These are phyloP conservation scores for Acrobasis suavella DNA, from an alignment of 2,888 invertebrate species.

Conservation along the genomic window DNA sequence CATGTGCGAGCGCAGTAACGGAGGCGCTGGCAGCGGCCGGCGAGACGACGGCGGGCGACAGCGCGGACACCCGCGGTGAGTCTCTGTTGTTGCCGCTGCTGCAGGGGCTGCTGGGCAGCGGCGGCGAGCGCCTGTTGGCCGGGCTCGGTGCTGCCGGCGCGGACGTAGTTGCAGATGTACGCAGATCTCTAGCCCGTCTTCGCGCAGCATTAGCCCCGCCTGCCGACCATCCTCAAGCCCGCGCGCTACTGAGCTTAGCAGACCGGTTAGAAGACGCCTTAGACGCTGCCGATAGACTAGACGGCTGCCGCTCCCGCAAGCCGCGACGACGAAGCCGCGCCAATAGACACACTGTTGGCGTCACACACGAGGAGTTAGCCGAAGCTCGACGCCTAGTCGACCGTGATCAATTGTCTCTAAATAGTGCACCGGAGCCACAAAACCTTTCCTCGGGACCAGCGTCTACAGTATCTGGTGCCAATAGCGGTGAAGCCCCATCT, in stretches of 20 bases:
- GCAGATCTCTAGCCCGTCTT: slow-evolving; percentile 88
- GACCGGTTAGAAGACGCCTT: slow-evolving; percentile 85
- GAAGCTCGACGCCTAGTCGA: slow-evolving; percentile 90
- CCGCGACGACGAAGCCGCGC: slow-evolving; percentile 84
- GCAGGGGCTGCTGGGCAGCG: slow-evolving; percentile 84
- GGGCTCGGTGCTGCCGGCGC: slow-evolving; percentile 80
- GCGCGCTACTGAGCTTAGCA: slow-evolving; percentile 86
- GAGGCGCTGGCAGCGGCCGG: slow-evolving; percentile 70
- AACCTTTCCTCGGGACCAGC: slow-evolving; percentile 68
- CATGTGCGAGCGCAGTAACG: slow-evolving; percentile 73
- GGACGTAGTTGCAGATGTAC: slow-evolving; percentile 88
- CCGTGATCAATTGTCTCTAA: slow-evolving; percentile 55
- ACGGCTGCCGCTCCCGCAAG: slow-evolving; percentile 60
- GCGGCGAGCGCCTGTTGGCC: slow-evolving; percentile 65
- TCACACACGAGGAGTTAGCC: slow-evolving; percentile 90
- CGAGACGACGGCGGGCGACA: slow-evolving; percentile 46
- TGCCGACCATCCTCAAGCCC: slow-evolving; percentile 75
- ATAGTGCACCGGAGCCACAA: slow-evolving; percentile 37
- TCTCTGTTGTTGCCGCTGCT: slow-evolving; percentile 87
- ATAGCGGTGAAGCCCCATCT: slow-evolving; percentile 51
- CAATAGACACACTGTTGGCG: slow-evolving; percentile 91
- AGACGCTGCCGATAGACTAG: slow-evolving; percentile 63
- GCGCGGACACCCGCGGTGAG: slow-evolving; percentile 85
- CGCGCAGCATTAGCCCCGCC: slow-evolving; percentile 86
- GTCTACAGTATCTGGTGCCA: slow-evolving; percentile 56